Percentiles rank a stretch among this genome's conserved stretches.
These are phyloP conservation scores for Brachyopa scutellaris DNA, from an alignment of 2,888 invertebrate species.

Conservation along the genomic window DNA sequence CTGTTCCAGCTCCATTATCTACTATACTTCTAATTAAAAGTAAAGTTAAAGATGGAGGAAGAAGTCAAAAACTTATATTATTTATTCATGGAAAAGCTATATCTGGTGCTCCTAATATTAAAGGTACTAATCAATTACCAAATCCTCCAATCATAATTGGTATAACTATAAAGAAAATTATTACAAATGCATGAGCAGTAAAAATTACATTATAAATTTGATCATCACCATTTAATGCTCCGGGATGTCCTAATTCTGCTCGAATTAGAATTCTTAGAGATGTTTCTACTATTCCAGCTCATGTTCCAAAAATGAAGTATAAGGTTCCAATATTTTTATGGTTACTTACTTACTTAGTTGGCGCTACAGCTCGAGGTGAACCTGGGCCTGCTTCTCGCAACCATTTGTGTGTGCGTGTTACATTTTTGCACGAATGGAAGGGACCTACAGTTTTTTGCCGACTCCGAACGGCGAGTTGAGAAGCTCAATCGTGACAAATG, in stretches of 20 bases:
- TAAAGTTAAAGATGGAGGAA: slow-evolving; percentile 87
- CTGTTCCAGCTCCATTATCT: slow-evolving; percentile 88
- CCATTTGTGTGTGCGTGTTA: no score
- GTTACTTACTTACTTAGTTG: no score
- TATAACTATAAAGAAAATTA: slow-evolving; percentile 91
- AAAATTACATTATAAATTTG: slow-evolving; percentile 91
- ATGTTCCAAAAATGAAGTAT: slow-evolving; percentile 87
- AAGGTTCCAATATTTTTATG: slow-evolving; percentile 90
- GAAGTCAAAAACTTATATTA: slow-evolving; percentile 91
- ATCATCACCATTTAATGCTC: slow-evolving; percentile 87
- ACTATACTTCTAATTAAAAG: slow-evolving; percentile 85
- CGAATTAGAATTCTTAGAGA: slow-evolving; percentile 88
- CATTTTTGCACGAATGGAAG: no score
- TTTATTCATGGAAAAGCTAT: slow-evolving; percentile 92
- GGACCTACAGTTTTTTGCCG: no score
- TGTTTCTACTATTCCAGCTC: slow-evolving; percentile 87
- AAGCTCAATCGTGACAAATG: no score
- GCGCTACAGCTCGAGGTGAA: no score
- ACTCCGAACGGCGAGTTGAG: no score
- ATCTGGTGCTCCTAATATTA: slow-evolving; percentile 90
- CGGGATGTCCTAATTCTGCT: slow-evolving; percentile 87
- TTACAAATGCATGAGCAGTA: slow-evolving; percentile 90
- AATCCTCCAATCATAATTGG: slow-evolving; percentile 91
- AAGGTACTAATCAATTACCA: slow-evolving; percentile 90
- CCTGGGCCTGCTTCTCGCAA: no score